Evolutionary conservation across 2,888 invertebrate genomes (phyloP), one percentile per base, ranked within the genome.

Genomic region (Orthosia gracilis): DNA sequence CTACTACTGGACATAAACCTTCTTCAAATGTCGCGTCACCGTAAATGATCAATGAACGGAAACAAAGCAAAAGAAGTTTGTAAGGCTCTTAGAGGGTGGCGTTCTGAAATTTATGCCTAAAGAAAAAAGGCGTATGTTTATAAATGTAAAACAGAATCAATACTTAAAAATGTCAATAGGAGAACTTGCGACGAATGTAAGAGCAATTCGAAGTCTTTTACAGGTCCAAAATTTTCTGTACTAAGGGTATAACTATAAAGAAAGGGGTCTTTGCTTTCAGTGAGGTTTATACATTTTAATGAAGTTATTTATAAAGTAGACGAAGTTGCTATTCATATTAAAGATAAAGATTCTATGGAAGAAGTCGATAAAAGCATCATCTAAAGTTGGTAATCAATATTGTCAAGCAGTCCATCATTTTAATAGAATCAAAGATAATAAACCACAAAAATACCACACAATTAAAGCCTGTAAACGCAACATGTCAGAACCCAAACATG

Each of bases 401-500:
- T 12, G 7, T 31, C 26, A 59, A 9, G 4, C 55, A 15, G 11
- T 15, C 11, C 9, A 15, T 15, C 7, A 57, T 31, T 71, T 31
- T 15, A 26, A 57, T 13, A 45, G 9, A 45, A 64, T 55, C 26
- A 49, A 40, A n/a, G 13, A 4, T 26, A 50, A 77, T 13, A 45
- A 57, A 57, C 57, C 17, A n/a, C 57, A 57, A 23, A 13, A 31
- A n/a, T 21, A 57, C 17, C 73, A 40, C 18, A 26, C 54, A 17
- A 18, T 55, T 61, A 26, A 45, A 64, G 1, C 18, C 63, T 31
- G 26, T 15, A 49, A 68, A 71, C 49, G 47, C 18, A 55, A 23
- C 52, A 45, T 1, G 3, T 64, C 23, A 13, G n/a, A 75, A 54
- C 26, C 26, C n/a, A 58, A 67, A 73, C 67, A 52, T 49, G 69